Evolutionary conservation across 2,797 vertebrate genomes (phyloP), one percentile per base, ranked within the genome.

Genomic region (Macropodus opercularis): DNA sequence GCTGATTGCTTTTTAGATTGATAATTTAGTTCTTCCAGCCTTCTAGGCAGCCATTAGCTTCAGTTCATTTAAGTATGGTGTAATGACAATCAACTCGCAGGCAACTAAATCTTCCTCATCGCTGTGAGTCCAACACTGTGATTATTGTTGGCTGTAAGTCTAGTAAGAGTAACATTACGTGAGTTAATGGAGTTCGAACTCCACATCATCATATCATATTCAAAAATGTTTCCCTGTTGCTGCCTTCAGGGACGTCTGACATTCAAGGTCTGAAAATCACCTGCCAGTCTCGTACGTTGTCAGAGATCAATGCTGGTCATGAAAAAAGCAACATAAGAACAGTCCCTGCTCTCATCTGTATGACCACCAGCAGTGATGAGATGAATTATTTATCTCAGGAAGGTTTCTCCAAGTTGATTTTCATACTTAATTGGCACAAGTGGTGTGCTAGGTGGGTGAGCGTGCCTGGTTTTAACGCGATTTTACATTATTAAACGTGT

Each of bases 251-350:
- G 53, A 11, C 18, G 40, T 40, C 36, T 55, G 31, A 61, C 29
- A 60, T 35, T 26, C n/a, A 3, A 19, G 27, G 18, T 18, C 49
- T 27, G 15, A 50, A 31, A 67, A 62, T 64, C 55, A 24, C 29
- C 24, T 14, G 23, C 27, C 4, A 10, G 18, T n/a, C 57, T 47
- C 24, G 36, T 1, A 2, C 26, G 17, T 26, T 62, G 57, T 57
- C 58, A 54, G 47, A 61, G 74, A 63, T 81, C 58, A 60, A 52
- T 72, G 40, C 24, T 12, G n/a, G 23, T n/a, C n/a, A n/a, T n/a
- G n/a, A 60, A 61, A 39, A 58, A 0, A 18, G 0, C 10, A 14
- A 27, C 2, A 2, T 49, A 43, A 53, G 57, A 51, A 26, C 38
- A 22, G 40, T 23, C 38, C 35, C 38, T 40, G 34, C 10, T 24